A percentile compares a stretch with the other conserved stretches of the same genome.
Evolutionary conservation across 1,140 invertebrate genomes (phyloP).

Genomic region (Thaumetopoea pityocampa): DNA sequence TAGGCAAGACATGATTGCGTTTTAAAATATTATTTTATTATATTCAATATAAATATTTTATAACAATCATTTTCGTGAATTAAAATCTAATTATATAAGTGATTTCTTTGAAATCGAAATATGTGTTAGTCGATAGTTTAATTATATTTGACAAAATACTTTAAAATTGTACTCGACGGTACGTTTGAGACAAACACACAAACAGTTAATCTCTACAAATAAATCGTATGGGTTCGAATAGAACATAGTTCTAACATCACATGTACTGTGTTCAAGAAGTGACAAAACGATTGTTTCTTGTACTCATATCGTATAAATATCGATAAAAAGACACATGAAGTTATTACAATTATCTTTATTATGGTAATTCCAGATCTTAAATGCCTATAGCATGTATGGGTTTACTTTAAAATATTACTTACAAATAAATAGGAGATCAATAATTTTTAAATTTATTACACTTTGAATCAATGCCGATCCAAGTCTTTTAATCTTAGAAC

Average conservation of each 20-base stretch:
- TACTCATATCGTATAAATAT: no score
- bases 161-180: constrained; percentile 24
- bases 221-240: constrained; percentile 18
- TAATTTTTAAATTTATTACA: no score
- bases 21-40: constrained; percentile 26
- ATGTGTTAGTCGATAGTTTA: constrained; percentile 29
- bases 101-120: constrained; percentile 54
- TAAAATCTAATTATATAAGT: constrained; percentile 25
- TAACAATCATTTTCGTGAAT: constrained; percentile 20
- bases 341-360: no score
- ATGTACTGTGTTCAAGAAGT: constrained; percentile 22
- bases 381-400: no score
- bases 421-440: constrained; percentile 18
- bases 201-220: constrained; percentile 19
- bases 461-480: no score
- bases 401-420: constrained; percentile 1
- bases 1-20: constrained; percentile 52
- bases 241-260: constrained; percentile 22
- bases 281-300: constrained; percentile 23
- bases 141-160: constrained; percentile 30
- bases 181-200: constrained; percentile 11
- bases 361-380: no score
- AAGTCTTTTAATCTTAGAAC: no score
- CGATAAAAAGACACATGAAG: no score
- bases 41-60: constrained; percentile 25